These are phyloP conservation scores for Prosapia bicincta DNA, from an alignment of 2,888 invertebrate species.

Conservation along the genomic window DNA sequence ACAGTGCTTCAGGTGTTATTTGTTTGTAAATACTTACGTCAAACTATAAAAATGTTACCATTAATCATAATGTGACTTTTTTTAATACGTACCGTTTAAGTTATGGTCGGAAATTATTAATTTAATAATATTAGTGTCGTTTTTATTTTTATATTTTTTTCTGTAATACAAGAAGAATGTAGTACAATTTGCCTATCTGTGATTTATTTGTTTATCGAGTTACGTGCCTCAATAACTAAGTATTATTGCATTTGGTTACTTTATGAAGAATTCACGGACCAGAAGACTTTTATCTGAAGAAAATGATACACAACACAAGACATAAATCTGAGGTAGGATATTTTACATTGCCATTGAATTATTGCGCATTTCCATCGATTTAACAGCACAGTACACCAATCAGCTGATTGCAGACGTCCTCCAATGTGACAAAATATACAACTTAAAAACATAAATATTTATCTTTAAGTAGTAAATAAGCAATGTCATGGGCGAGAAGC, in stretches of 20 bases:
- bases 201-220: not conserved
- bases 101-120: not conserved
- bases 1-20: not conserved
- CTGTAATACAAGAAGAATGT: not conserved
- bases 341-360: not conserved
- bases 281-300: not conserved
- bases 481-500: too few species aligned
- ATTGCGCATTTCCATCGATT: not conserved
- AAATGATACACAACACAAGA: not conserved
- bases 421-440: not conserved
- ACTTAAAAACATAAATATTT: too few species aligned
- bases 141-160: not conserved
- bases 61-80: not conserved
- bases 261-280: not conserved
- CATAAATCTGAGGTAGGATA: not conserved
- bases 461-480: too few species aligned
- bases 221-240: not conserved
- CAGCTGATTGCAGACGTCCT: not conserved
- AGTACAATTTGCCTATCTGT: not conserved
- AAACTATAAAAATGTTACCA: not conserved
- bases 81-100: not conserved
- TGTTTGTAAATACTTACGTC: not conserved
- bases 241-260: not conserved
- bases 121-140: not conserved
- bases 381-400: not conserved